Base-by-base conservation (phyloP, 1,140 invertebrate genomes). In the Magallana gigas region DNA sequence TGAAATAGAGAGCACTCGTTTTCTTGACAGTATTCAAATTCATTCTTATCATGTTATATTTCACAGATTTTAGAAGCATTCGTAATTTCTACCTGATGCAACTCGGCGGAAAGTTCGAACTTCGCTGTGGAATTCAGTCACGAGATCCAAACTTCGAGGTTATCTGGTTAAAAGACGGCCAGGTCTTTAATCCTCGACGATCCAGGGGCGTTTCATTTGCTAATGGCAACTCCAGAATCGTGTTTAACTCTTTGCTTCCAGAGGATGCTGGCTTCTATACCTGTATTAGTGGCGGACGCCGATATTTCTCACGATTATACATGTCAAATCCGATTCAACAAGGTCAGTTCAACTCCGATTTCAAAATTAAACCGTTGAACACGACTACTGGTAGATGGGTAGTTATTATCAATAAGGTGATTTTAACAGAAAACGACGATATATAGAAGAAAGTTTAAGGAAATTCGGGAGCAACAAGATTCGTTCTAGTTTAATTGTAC, bases 251-350 rank as follows among this genome's bases (percentile, higher is more conserved):
- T 23, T 29, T 76, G 23, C 68, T 12, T 9, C 23, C 18, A 76
- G 68, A 76, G 7, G 68, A 76, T 29, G 68, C 23, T 0, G 68
- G 68, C 1, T 29, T 76, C 7, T 76, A 76, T 23, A 76, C 68
- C 14, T 76, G 68, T 76, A 76, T 76, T 9, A 76, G 68, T 76
- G 68, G 68, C 12, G 68, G 68, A 29, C 8, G 36, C 68, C 68
- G 68, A 2, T 76, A 76, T 9, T 76, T 29, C 23, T 29, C 68
- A 29, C 23, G 23, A 12, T 29, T 76, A 12, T 76, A 76, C 36
- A 76, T 76, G 68, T 36, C 29, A 29, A 76, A 8, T 4, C 9
- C 9, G 8, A 23, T 9, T 12, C 18, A 12, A 4, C 68, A 36
- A 36, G 68, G 68, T 76, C 8, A 29, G 23, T 9, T 76, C 23